These are phyloP conservation scores for Garrulus glandarius DNA, from an alignment of 2,797 vertebrate genomes.

Conservation along the genomic window DNA sequence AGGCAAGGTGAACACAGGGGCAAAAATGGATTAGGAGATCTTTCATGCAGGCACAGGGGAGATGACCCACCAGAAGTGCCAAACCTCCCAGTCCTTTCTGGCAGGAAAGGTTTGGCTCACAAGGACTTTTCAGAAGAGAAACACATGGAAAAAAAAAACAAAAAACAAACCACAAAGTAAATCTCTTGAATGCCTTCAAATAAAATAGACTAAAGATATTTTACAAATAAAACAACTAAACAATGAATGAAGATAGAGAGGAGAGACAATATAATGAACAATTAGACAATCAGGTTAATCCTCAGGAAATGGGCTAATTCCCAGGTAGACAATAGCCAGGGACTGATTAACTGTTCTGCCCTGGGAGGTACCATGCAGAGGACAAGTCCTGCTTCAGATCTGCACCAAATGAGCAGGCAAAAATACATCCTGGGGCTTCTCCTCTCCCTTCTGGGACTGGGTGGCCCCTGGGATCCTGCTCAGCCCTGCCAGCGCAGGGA, in stretches of 20 bases:
- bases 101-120: background rate
- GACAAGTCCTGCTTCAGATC: background rate
- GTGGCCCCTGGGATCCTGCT: background rate
- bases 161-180: background rate
- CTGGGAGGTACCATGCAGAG: background rate
- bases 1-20: background rate
- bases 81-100: background rate
- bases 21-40: background rate
- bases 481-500: background rate
- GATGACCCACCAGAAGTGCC: background rate
- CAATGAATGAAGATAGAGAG: background rate
- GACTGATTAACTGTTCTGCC: background rate
- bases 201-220: background rate
- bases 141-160: background rate
- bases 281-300: slow-evolving; percentile 6
- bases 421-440: background rate
- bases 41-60: background rate
- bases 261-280: background rate
- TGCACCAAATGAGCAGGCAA: background rate
- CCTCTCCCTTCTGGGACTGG: background rate
- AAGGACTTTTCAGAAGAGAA: background rate
- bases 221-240: background rate
- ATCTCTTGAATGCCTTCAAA: background rate
- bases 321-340: background rate
- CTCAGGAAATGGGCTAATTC: slow-evolving; percentile 10